These are phyloP conservation scores for Thunnus maccoyii DNA, from an alignment of 2,113 vertebrate species.

Conservation along the genomic window DNA sequence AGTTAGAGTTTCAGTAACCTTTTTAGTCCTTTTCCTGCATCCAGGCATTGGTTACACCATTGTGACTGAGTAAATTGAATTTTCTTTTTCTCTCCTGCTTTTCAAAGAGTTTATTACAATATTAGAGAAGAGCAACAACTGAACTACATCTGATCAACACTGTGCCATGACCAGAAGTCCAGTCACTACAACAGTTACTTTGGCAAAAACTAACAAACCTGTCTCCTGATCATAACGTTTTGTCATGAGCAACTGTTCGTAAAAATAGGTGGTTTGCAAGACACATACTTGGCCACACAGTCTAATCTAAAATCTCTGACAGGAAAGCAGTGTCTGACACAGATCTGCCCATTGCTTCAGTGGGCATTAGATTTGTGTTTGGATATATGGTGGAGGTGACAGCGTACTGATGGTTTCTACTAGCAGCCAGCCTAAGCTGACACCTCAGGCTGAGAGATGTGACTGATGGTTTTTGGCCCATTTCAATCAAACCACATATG, in stretches of 20 bases:
- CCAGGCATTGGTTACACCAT: no score
- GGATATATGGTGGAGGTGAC: slow-evolving; percentile 62
- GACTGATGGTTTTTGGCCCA: slow-evolving; percentile 61
- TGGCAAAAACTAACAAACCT: slow-evolving; percentile 3
- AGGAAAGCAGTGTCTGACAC: slow-evolving; percentile 31
- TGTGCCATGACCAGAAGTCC: no score
- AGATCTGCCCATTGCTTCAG: slow-evolving; percentile 43
- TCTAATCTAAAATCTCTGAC: slow-evolving; percentile 15
- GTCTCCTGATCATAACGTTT: background rate
- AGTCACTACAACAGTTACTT: background rate
- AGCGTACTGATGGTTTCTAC: slow-evolving; percentile 67
- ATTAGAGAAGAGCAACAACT: no score
- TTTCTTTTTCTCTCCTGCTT: background rate
- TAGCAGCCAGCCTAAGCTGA: slow-evolving; percentile 43
- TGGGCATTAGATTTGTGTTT: slow-evolving; percentile 63
- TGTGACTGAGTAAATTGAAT: no score
- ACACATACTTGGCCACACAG: slow-evolving; percentile 1
- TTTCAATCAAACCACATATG: slow-evolving; percentile 58
- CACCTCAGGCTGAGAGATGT: slow-evolving; percentile 51
- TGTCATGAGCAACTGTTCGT: slow-evolving; percentile 19
- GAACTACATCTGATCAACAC: no score
- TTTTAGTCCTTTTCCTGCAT: no score
- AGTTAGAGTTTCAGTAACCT: no score
- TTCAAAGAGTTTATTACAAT: background rate
- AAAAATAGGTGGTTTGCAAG: slow-evolving; percentile 10